A percentile compares a stretch with the other conserved stretches of the same genome.
These are phyloP conservation scores for Drosophila obscura DNA, from an alignment of 1,140 invertebrate genomes.

Conservation along the genomic window DNA sequence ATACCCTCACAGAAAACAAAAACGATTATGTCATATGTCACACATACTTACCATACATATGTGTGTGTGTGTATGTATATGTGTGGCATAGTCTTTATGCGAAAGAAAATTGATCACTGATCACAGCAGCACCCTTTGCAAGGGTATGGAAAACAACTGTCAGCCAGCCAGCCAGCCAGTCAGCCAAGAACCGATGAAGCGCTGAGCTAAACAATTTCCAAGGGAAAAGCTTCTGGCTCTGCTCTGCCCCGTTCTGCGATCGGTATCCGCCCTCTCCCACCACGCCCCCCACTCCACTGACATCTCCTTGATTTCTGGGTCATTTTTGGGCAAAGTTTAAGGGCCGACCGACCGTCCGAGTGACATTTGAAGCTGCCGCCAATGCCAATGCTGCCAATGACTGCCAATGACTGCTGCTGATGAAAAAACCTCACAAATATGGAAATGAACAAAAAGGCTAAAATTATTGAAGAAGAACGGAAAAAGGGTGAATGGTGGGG, in stretches of 20 bases:
- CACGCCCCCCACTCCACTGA: slow-evolving; percentile 15
- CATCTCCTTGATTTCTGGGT: slow-evolving; percentile 60
- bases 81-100: no score
- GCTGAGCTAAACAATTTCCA: slow-evolving; percentile 56
- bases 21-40: no score
- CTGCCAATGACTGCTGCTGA: no score
- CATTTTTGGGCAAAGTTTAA: slow-evolving; percentile 71
- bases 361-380: slow-evolving; percentile 75
- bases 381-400: neutral
- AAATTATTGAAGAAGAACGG: neutral
- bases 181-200: slow-evolving; percentile 15
- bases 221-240: slow-evolving; percentile 41
- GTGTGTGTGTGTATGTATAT: no score
- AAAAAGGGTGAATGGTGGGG: slow-evolving; percentile 1
- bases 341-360: slow-evolving; percentile 6
- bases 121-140: no score
- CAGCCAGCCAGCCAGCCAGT: slow-evolving; percentile 58
- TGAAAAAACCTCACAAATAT: neutral
- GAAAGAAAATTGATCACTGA: no score
- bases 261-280: slow-evolving; percentile 1
- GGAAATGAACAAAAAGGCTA: slow-evolving; percentile 14
- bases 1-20: no score
- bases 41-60: no score
- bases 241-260: neutral
- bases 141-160: slow-evolving; percentile 32